Evolutionary conservation across 2,113 vertebrate species (phyloP), one percentile per base, ranked within the genome.

Genomic region (Hyla sarda): DNA sequence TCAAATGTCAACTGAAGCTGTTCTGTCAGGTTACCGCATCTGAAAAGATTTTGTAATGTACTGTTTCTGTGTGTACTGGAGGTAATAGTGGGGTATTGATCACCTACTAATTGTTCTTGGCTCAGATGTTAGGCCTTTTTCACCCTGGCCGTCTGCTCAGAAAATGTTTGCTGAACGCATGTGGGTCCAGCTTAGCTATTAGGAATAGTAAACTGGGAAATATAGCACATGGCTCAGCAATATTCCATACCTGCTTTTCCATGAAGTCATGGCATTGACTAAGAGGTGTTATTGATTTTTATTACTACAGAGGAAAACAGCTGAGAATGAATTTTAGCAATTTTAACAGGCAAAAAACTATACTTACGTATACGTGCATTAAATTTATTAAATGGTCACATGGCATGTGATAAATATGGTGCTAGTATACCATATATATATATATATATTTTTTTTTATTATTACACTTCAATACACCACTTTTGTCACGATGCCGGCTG

Each of bases 1-100:
- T 23, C 23, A 48, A 47, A 74, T 74, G 72, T 74, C 72, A 74
- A 48, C 72, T 48, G 25, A 74, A 47, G n/a, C 72, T 48, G 41
- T 16, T 48, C 67, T 71, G 67, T 71, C 72, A 25, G 16, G 45
- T 74, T 74, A 47, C 12, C 7, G 41, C 41, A 47, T 74, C 48
- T 48, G 37, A 25, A 47, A 74, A 74, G 23, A 74, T 74, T 48
- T 74, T 74, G 72, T 47, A 47, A 47, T 47, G 37, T 74, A 48
- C 72, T 74, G 23, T 48, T 25, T 74, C 3, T 41, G 37, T 48
- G 37, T n/a, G 23, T 48, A 48, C n/a, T 47, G 67, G 34, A 71
- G 41, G 67, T 1, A 41, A 48, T 74, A 25, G 41, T 25, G 72
- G 16, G 37, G 23, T 74, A 48, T 74, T 74, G 72, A 74, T 74